phyloP scores from a whole-genome alignment of 2,888 invertebrate genomes.

The Xestia c-nigrum region DNA sequence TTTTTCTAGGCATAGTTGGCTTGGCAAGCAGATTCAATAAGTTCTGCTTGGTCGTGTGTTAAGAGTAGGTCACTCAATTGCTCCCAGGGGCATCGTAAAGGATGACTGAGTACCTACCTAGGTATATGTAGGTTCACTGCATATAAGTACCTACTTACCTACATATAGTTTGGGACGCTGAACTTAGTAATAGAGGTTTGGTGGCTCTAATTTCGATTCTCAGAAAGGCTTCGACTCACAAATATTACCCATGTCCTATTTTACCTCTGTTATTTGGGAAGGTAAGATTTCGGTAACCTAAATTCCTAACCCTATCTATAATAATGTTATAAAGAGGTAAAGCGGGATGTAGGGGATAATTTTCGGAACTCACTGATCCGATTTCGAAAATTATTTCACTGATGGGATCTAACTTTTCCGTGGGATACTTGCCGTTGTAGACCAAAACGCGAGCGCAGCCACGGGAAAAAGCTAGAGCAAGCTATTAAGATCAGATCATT shows the following conservation, averaged over 20 bases:
- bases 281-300: background rate
- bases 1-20: conserved; percentile 21
- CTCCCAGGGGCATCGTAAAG: conserved; percentile 35
- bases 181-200: background rate
- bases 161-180: background rate
- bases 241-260: background rate
- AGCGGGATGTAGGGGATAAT: background rate
- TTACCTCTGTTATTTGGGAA: conserved; percentile 2
- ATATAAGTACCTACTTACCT: background rate
- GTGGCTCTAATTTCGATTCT: background rate
- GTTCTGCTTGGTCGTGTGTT: conserved; percentile 42
- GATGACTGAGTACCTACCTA: conserved; percentile 31
- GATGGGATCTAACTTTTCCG: background rate
- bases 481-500: background rate
- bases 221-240: background rate
- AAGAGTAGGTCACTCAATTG: conserved; percentile 46
- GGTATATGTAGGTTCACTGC: background rate
- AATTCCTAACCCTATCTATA: background rate
- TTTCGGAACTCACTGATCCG: background rate
- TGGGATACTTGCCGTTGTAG: background rate
- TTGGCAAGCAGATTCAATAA: conserved; percentile 39
- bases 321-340: background rate
- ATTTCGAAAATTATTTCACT: background rate
- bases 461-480: background rate
- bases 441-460: background rate